Evolutionary conservation across 2,888 invertebrate genomes (phyloP), one percentile per base, ranked within the genome.

Genomic region (Mythimna vitellina): DNA sequence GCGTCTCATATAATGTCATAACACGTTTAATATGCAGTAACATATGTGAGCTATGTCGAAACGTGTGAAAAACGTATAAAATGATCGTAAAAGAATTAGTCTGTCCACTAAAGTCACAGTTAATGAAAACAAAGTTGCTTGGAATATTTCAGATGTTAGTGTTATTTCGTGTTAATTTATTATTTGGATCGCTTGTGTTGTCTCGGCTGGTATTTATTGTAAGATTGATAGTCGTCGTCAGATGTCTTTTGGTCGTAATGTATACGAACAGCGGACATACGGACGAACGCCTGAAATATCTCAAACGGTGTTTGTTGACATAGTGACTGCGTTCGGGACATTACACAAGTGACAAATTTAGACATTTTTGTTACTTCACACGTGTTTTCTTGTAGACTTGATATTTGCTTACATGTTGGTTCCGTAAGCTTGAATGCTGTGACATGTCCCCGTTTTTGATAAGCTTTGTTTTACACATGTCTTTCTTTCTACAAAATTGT

Each of bases 161-260:
- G 63, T 57, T 73, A 71, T 73, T 63, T 72, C 77, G 65, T 68
- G 85, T 75, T 81, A 86, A 83, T 85, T 86, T 85, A 86, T 86
- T 85, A 84, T 86, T 78, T 70, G 76, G 66, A 84, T 80, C 78
- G 83, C 82, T 81, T 86, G 78, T 87, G 87, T 87, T 88, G 85
- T 82, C 86, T 87, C 10, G 85, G 85, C 90, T 91, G 93, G 94
- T 94, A 95, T 95, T 95, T 95, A 94, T 94, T 93, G 91, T 91
- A 92, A 95, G 95, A 95, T 95, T 95, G 93, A 96, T 95, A 90
- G 92, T 86, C 92, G 94, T 95, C 93, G 93, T 94, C 93, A 92
- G 90, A 92, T 95, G 95, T 95, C 94, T 93, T 91, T 93, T 90
- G 91, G 89, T 91, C 90, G 93, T 94, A 92, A 93, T 88, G 90